Evolutionary conservation across 2,113 vertebrate genomes (phyloP).

Genomic region (Lutjanus erythropterus): DNA sequence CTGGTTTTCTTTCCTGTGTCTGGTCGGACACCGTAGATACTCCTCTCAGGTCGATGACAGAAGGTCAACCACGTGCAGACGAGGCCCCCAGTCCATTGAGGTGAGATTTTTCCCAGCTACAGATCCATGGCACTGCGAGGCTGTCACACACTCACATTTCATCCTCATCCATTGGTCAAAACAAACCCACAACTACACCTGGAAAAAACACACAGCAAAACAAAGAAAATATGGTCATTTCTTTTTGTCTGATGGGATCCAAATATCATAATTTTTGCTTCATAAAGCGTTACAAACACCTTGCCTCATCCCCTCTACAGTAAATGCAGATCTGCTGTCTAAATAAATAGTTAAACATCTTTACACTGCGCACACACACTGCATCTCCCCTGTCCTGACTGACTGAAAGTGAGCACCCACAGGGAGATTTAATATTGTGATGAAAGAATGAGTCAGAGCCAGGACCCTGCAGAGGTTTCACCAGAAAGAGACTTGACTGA

Average conservation of each 20-base stretch:
- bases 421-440: conserved; percentile 18
- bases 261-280: background rate
- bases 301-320: background rate
- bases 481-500: background rate
- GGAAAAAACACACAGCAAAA: background rate
- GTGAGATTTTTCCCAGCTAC: conserved; percentile 28
- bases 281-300: background rate
- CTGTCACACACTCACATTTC: conserved; percentile 38
- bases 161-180: conserved; percentile 66
- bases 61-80: conserved; percentile 31
- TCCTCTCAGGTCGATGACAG: conserved; percentile 52
- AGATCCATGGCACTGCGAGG: conserved; percentile 20
- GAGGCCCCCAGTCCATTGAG: conserved; percentile 66
- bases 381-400: background rate
- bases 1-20: conserved; percentile 33
- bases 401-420: conserved; percentile 17
- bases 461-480: conserved; percentile 2
- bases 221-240: background rate
- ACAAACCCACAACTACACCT: conserved; percentile 32
- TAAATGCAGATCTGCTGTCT: background rate
- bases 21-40: conserved; percentile 1
- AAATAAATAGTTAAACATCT: conserved; percentile 1
- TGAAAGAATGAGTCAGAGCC: conserved; percentile 26
- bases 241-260: background rate
- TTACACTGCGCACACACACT: accelerated